phyloP scores from a whole-genome alignment of 2,113 vertebrate species.

The Stercorarius parasiticus region DNA sequence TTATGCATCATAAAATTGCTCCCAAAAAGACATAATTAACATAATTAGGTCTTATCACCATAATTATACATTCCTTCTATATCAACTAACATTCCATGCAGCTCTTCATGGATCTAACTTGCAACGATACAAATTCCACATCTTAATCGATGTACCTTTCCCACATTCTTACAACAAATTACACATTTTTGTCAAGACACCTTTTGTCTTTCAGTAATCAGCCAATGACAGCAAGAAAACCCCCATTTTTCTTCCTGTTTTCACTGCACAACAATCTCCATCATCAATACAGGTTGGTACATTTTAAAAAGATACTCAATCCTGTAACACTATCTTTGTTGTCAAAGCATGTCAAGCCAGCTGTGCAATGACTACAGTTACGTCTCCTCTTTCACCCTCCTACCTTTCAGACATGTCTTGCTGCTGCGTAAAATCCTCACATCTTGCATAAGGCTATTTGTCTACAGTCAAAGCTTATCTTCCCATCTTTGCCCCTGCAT shows the following conservation, averaged over 20 bases:
- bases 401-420: constrained; percentile 93
- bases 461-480: constrained; percentile 45
- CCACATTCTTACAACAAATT: not conserved
- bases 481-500: constrained; percentile 13
- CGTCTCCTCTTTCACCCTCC: constrained; percentile 60
- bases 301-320: constrained; percentile 57
- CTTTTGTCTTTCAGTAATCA: not conserved
- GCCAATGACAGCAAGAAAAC: not conserved
- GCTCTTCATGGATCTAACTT: not conserved
- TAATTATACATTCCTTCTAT: not conserved
- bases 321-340: constrained; percentile 66
- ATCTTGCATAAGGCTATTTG: constrained; percentile 46
- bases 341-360: constrained; percentile 56
- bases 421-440: constrained; percentile 41
- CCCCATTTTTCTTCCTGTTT: not conserved
- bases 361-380: constrained; percentile 20
- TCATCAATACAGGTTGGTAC: not conserved
- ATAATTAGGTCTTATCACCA: constrained; percentile 26
- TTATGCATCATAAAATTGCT: constrained; percentile 30
- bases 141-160: not conserved
- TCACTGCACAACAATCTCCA: not conserved
- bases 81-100: not conserved
- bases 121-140: not conserved
- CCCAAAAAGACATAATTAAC: constrained; percentile 6
- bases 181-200: not conserved